phyloP scores from a whole-genome alignment of 2,113 vertebrate species.

The Anthoscopus minutus region DNA sequence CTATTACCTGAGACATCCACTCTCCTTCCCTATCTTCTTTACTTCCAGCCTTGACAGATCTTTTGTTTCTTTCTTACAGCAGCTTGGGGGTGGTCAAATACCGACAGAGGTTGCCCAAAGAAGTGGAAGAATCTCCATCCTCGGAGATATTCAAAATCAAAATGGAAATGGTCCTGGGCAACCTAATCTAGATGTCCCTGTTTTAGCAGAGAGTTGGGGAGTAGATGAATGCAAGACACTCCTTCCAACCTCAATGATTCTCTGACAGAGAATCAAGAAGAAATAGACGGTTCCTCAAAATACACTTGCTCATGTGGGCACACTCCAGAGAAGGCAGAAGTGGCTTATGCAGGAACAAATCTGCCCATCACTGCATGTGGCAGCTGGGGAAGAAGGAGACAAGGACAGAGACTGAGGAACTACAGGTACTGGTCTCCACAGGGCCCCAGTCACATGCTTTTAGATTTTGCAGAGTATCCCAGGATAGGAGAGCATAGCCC shows the following conservation, averaged over 20 bases:
- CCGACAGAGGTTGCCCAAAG: neutral
- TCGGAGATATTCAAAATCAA: neutral
- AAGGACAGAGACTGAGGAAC: neutral
- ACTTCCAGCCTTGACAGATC: neutral
- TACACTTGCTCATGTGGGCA: neutral
- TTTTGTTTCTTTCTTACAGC: neutral
- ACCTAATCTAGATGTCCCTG: neutral
- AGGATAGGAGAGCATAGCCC: neutral
- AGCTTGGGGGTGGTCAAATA: neutral
- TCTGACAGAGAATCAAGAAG: neutral
- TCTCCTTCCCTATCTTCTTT: neutral
- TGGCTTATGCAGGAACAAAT: neutral
- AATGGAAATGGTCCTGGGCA: neutral
- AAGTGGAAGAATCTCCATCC: neutral
- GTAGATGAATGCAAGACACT: neutral
- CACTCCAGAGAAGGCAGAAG: neutral
- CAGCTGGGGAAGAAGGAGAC: neutral
- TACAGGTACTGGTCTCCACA: neutral
- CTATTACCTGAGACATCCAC: neutral
- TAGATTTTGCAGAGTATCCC: neutral
- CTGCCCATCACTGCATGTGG: neutral
- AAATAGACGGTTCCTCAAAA: neutral
- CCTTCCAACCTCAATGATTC: neutral
- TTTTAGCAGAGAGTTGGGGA: neutral
- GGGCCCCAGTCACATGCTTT: neutral